Percentiles rank a stretch among this genome's conserved stretches.
Conservation (phyloP, 2,888 invertebrate genomes). For the Keiferia lycopersicella region DNA sequence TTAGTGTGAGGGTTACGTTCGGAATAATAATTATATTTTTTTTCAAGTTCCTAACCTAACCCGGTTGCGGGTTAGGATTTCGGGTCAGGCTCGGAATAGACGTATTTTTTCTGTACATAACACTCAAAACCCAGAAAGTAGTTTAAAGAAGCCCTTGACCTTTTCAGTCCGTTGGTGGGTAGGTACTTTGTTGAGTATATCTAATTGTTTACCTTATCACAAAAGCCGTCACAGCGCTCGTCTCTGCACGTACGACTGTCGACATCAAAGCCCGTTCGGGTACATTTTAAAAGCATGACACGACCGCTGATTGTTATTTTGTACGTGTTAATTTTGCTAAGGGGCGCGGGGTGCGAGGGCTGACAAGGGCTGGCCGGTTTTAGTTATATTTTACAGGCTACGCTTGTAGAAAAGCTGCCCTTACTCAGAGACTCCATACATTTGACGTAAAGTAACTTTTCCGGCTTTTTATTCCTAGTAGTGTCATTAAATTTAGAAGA, state of each 20-base stretch:
- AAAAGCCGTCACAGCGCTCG: not conserved
- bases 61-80: too few species aligned
- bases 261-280: conserved; percentile 18
- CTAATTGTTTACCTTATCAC: not conserved
- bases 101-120: too few species aligned
- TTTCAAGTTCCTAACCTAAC: too few species aligned
- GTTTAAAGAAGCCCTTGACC: not conserved
- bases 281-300: conserved; percentile 25
- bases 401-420: too few species aligned
- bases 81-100: too few species aligned
- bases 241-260: conserved; percentile 11
- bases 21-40: too few species aligned
- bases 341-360: conserved; percentile 27
- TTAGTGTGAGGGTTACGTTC: too few species aligned
- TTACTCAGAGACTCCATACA: too few species aligned
- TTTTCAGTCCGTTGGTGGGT: not conserved
- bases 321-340: conserved; percentile 55
- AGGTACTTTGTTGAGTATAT: not conserved
- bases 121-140: not conserved
- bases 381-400: too few species aligned
- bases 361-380: not conserved
- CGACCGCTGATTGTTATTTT: conserved; percentile 27
- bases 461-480: too few species aligned
- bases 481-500: too few species aligned
- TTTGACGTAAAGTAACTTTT: too few species aligned